These are phyloP conservation scores for Burhinus oedicnemus DNA, from an alignment of 2,113 vertebrate species.

Conservation along the genomic window DNA sequence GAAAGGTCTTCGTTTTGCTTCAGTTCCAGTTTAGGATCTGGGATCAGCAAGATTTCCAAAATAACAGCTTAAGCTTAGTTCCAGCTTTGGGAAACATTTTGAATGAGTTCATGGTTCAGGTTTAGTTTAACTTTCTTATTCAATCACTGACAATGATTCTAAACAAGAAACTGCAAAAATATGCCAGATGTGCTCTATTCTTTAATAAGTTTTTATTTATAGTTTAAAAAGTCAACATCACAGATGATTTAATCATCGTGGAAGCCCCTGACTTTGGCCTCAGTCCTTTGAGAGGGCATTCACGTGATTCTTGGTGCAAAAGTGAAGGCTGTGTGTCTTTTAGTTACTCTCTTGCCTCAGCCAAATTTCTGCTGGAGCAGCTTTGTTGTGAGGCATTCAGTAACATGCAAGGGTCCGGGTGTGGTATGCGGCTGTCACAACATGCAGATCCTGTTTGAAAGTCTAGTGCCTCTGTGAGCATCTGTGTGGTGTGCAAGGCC, in stretches of 20 bases:
- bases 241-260: background rate
- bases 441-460: background rate
- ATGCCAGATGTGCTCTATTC: background rate
- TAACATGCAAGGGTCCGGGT: rapidly evolving
- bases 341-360: background rate
- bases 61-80: background rate
- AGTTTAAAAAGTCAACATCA: background rate
- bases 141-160: background rate
- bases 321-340: background rate
- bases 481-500: background rate
- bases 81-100: background rate
- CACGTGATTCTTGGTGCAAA: background rate
- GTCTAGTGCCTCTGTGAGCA: background rate
- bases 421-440: background rate
- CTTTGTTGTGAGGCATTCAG: background rate
- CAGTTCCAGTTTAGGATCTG: background rate
- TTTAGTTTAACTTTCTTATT: background rate
- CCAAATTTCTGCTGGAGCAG: background rate
- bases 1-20: background rate
- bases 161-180: conserved; percentile 28
- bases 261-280: background rate
- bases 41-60: background rate
- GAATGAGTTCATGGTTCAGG: background rate
- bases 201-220: background rate
- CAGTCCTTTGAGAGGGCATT: background rate